Percentiles rank a stretch among this genome's conserved stretches.
Evolutionary conservation across 2,113 vertebrate genomes (phyloP).

Genomic region (Gnathonemus longibarbis): DNA sequence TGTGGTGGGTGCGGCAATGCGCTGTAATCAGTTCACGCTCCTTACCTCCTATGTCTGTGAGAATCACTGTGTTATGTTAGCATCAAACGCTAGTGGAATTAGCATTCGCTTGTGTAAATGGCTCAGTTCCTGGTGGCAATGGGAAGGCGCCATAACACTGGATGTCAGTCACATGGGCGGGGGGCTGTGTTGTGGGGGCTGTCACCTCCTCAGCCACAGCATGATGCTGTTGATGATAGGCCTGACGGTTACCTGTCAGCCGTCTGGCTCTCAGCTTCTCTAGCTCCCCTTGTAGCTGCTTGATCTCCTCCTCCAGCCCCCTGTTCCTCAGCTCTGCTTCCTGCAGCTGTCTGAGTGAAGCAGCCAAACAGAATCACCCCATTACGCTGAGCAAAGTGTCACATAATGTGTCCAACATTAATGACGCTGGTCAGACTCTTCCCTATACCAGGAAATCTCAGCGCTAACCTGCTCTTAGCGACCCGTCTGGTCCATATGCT

Average conservation of each 20-base stretch:
- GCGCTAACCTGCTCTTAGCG: neutral
- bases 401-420: neutral
- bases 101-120: neutral
- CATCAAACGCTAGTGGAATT: neutral
- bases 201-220: neutral
- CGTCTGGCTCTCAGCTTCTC: constrained; percentile 27
- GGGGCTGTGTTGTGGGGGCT: too few species aligned
- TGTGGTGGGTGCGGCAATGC: too few species aligned
- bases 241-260: constrained; percentile 40
- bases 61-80: neutral
- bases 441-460: neutral
- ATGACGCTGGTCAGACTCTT: neutral
- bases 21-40: neutral
- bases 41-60: neutral
- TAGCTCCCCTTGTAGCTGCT: constrained; percentile 40
- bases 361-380: neutral
- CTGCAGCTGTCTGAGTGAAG: constrained; percentile 55
- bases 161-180: neutral
- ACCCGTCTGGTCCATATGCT: neutral
- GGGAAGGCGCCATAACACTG: neutral
- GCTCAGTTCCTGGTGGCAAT: neutral
- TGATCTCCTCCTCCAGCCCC: constrained; percentile 49
- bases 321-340: constrained; percentile 42
- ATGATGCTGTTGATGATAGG: neutral
- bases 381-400: neutral